Evolutionary conservation across 2,888 invertebrate species (phyloP).

Genomic region (Agelastica alni): DNA sequence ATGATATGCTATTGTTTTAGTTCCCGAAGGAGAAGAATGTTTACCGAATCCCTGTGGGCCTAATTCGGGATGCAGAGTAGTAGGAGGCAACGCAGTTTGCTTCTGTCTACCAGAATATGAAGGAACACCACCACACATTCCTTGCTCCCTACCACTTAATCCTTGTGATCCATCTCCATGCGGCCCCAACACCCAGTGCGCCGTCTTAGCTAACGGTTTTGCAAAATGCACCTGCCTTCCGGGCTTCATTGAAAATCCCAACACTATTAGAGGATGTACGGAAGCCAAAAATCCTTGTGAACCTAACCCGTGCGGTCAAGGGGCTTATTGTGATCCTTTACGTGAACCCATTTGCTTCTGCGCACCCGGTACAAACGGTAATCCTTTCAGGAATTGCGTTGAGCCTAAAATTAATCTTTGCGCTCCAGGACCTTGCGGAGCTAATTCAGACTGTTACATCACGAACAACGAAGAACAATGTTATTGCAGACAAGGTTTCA

Average conservation of each 20-base stretch:
- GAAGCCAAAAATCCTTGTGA: conserved; percentile 80
- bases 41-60: conserved; percentile 81
- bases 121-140: conserved; percentile 76
- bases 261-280: conserved; percentile 83
- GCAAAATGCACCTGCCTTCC: conserved; percentile 85
- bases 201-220: conserved; percentile 75
- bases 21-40: conserved; percentile 87
- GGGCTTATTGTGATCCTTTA: conserved; percentile 79
- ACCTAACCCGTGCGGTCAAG: conserved; percentile 78
- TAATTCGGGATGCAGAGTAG: conserved; percentile 80
- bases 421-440: conserved; percentile 81
- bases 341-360: conserved; percentile 83
- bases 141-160: conserved; percentile 73
- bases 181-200: conserved; percentile 86
- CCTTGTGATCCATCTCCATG: conserved; percentile 87
- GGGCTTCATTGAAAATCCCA: conserved; percentile 84
- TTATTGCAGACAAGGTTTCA: conserved; percentile 75
- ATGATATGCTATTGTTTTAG: too few relatives aligned
- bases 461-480: conserved; percentile 82
- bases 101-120: conserved; percentile 88
- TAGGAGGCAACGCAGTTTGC: conserved; percentile 76
- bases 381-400: conserved; percentile 78
- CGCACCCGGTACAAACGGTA: conserved; percentile 79
- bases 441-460: conserved; percentile 83
- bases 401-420: conserved; percentile 68